These are phyloP conservation scores for human DNA, from an alignment of 2,113 vertebrate species.

Conservation along the genomic window GRCh38 chr16:1667001-1667500, in stretches of 20 bases:
- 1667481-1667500: background rate
- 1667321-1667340: slow-evolving; percentile 74
- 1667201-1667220: background rate
- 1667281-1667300: background rate
- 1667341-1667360: slow-evolving; percentile 81
- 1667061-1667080: background rate
- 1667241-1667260: accelerated
- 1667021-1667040: background rate
- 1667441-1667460: background rate
- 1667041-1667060: background rate
- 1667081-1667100: background rate
- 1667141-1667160: background rate
- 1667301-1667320: background rate
- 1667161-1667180: background rate
- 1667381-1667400: slow-evolving; percentile 81
- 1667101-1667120: background rate
- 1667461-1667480: background rate
- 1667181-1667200: background rate
- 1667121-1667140: background rate
- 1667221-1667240: background rate
- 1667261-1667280: background rate
- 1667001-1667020: too few relatives aligned
- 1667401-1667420: slow-evolving; percentile 70
- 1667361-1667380: slow-evolving; percentile 73
- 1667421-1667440: background rate